Base-by-base conservation (phyloP, 53 echinoderm and acorn worm genomes). In the Astropecten irregularis region DNA sequence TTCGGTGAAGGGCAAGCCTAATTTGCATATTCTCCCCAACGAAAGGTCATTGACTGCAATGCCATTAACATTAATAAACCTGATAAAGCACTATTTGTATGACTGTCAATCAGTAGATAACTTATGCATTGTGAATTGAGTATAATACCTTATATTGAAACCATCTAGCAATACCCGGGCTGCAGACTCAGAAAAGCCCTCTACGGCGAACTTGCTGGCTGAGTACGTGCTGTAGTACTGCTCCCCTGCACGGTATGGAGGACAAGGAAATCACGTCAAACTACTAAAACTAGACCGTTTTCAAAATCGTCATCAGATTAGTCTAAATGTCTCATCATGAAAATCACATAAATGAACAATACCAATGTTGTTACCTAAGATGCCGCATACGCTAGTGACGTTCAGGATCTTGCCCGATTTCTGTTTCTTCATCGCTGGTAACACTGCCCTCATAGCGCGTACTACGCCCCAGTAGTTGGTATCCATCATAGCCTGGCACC, bases 391-490 rank as follows among this genome's bases (percentile, higher is more conserved):
- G 55, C 68, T 83, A 6, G 68, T 53, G 2, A 68, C 66, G 34
- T 83, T 83, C 23, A 83, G 25, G 2, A 83, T 68, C n/a, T 40
- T 33, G 32, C 83, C 83, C 2, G 83, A 67, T 68, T 66, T 51
- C 52, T 68, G 83, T 66, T 83, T 52, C 83, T 66, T 83, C 83
- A 83, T 68, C 20, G 68, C 29, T 52, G 83, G 83, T 42, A 83
- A 51, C 4, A 83, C 83, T 2, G 83, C 83, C 28, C 55, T 34
- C 7, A 50, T 83, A 28, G 55, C 34, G 35, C 68, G 57, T 13
- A 83, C 67, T 13, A 68, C 52, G 18, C 83, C 83, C 52, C 67
- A 68, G 68, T 62, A 67, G 55, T 83, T 83, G 34, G 68, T 83
- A 33, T 83, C 39, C 61, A 61, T 61, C 61, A 61, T 61, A 25